phyloP scores from a whole-genome alignment of 1,140 invertebrate species.

The Orussus abietinus region DNA sequence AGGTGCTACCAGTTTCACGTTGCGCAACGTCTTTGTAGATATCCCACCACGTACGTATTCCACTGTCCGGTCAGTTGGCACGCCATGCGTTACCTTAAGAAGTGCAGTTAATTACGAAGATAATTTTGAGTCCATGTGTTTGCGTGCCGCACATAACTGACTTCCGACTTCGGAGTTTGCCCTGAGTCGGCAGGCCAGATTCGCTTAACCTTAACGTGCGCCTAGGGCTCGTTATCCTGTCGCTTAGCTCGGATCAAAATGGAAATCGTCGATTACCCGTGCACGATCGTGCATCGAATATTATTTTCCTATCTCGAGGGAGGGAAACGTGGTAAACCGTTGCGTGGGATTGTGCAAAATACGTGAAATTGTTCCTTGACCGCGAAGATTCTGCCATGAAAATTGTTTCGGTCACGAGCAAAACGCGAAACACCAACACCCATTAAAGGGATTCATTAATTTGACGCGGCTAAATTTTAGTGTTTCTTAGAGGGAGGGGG shows the following conservation, averaged over 20 bases:
- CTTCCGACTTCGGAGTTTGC: constrained; percentile 41
- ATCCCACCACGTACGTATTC: constrained; percentile 37
- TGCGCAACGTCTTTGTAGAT: constrained; percentile 46
- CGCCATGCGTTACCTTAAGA: constrained; percentile 54
- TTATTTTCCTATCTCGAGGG: too few relatives aligned
- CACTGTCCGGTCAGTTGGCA: constrained; percentile 45
- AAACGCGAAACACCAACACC: too few relatives aligned
- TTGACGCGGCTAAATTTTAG: too few relatives aligned
- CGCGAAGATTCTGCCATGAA: too few relatives aligned
- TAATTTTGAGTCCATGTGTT: constrained; percentile 52
- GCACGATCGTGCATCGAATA: too few relatives aligned
- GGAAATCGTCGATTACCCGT: too few relatives aligned
- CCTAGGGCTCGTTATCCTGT: constrained; percentile 2
- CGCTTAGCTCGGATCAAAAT: constrained; percentile 23
- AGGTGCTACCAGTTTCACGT: constrained; percentile 49
- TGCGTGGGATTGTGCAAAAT: too few relatives aligned
- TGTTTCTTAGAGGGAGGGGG: too few relatives aligned
- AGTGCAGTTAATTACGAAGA: constrained; percentile 55
- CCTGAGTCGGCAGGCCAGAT: constrained; percentile 2
- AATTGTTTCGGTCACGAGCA: too few relatives aligned
- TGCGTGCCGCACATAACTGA: constrained; percentile 52
- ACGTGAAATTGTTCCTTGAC: too few relatives aligned
- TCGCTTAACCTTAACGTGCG: not conserved
- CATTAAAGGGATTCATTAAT: too few relatives aligned
- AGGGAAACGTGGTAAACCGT: too few relatives aligned